These are phyloP conservation scores for Arizona elegans DNA, from an alignment of 2,113 vertebrate genomes.

Conservation along the genomic window DNA sequence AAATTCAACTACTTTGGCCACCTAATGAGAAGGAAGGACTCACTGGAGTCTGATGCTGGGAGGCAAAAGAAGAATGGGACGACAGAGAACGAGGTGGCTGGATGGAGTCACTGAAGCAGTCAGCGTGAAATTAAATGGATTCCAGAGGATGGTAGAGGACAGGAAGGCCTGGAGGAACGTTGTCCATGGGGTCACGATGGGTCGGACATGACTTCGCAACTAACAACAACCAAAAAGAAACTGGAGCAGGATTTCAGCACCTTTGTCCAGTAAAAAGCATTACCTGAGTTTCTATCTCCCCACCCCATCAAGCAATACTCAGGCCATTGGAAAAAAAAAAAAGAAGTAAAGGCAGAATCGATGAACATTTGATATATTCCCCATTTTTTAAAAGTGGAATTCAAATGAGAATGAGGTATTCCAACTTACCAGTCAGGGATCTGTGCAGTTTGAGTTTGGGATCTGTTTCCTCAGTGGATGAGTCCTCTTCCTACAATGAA, in stretches of 20 bases:
- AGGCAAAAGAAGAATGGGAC: no score
- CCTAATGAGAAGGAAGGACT: no score
- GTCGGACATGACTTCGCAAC: no score
- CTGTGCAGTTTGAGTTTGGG: constrained; percentile 27
- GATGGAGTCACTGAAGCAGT: no score
- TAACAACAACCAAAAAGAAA: neutral
- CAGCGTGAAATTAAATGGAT: no score
- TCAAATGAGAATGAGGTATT: neutral
- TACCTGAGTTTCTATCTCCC: neutral
- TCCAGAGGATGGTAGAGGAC: no score
- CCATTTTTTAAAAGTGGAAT: neutral
- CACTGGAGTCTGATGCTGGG: no score
- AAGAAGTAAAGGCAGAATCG: neutral
- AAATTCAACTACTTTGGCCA: no score
- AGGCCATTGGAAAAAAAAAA: neutral
- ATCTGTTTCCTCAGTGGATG: accelerated
- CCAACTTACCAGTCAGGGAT: constrained; percentile 56
- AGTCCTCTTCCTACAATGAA: constrained; percentile 51
- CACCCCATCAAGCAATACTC: neutral
- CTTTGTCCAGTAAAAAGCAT: neutral
- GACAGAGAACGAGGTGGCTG: no score
- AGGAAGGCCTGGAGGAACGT: no score
- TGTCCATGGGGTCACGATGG: no score
- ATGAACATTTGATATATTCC: neutral
- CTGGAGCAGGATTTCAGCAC: neutral